Percentiles rank a stretch among this genome's conserved stretches.
Conservation (phyloP, 2,797 vertebrate species). For the Limosa lapponica region DNA sequence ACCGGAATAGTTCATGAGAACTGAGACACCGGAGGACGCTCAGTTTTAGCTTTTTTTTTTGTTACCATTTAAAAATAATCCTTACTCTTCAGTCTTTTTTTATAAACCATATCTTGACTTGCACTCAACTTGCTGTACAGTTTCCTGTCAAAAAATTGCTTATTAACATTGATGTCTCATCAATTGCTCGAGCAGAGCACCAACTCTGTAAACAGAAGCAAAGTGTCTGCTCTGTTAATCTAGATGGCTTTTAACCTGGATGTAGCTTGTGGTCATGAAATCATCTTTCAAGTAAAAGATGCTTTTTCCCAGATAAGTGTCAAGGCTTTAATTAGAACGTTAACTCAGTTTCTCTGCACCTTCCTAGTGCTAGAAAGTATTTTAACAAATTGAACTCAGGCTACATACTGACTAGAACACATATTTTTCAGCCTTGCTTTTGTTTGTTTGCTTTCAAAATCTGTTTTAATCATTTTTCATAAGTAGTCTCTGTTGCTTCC, state of each 20-base stretch:
- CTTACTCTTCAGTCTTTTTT: neutral
- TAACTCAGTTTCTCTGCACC: neutral
- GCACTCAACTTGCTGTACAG: neutral
- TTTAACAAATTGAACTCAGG: neutral
- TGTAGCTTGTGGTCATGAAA: neutral
- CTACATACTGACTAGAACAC: neutral
- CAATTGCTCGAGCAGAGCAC: neutral
- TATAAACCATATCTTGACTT: neutral
- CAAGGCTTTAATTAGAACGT: slow-evolving; percentile 15
- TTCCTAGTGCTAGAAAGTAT: neutral
- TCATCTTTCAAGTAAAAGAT: neutral
- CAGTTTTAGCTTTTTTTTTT: neutral
- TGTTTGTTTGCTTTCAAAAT: neutral
- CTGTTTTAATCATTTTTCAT: neutral
- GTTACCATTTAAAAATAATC: neutral
- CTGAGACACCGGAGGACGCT: neutral
- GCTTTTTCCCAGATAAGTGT: neutral
- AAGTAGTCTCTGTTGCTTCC: neutral
- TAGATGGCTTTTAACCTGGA: neutral
- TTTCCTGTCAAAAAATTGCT: neutral
- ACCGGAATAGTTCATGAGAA: neutral
- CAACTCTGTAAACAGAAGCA: neutral
- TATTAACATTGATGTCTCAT: neutral
- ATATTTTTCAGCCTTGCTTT: neutral
- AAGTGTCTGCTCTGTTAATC: neutral